Evolutionary conservation across 2,888 invertebrate genomes (phyloP).

Genomic region (Sipunculus nudus): DNA sequence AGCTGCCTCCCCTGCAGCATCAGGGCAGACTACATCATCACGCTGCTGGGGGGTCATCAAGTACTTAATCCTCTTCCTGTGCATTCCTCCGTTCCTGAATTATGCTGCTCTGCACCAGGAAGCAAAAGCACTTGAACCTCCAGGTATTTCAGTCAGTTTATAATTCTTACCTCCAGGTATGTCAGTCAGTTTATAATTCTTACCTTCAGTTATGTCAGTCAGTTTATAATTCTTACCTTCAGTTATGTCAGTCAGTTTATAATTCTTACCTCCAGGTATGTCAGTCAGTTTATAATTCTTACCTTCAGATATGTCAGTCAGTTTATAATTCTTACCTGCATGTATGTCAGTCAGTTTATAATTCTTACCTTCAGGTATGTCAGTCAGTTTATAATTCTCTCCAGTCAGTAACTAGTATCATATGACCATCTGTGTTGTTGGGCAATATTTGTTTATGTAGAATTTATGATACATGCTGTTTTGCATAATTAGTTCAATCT

Average conservation of each 20-base stretch:
- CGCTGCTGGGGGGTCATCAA: conserved; percentile 30
- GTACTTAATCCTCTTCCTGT: conserved; percentile 45
- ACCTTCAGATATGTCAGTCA: neutral
- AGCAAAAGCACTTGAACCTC: conserved; percentile 46
- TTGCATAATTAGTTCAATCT: too few relatives aligned
- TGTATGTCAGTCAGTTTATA: neutral
- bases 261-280: neutral
- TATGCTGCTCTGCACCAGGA: conserved; percentile 61
- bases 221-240: neutral
- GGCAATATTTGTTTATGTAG: too few relatives aligned
- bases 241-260: neutral
- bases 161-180: neutral
- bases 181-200: neutral
- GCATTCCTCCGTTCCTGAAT: conserved; percentile 62
- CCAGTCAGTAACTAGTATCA: too few relatives aligned
- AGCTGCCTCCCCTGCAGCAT: too few relatives aligned
- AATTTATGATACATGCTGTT: too few relatives aligned
- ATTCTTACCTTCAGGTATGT: neutral
- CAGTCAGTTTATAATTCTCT: neutral
- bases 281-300: neutral
- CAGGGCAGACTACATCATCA: too few relatives aligned
- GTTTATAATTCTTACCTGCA: neutral
- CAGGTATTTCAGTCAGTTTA: conserved; percentile 47
- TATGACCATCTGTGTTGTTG: too few relatives aligned
- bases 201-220: too few relatives aligned